Evolutionary conservation across 2,888 invertebrate species (phyloP).

Genomic region (Drosophila yooni): DNA sequence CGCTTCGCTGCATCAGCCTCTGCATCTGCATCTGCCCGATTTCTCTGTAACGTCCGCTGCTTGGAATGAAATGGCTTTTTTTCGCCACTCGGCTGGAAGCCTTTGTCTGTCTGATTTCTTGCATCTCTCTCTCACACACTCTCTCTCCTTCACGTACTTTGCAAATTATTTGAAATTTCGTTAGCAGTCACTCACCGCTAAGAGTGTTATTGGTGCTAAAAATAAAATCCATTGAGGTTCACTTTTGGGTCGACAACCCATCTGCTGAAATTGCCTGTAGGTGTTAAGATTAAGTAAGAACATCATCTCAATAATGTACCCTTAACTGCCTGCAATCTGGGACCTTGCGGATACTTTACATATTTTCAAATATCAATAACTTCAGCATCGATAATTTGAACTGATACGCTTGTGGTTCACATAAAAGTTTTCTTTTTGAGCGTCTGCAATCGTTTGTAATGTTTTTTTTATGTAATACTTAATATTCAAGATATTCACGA

Average conservation of each 20-base stretch:
- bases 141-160: neutral
- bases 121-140: neutral
- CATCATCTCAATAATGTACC: constrained; percentile 1
- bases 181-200: neutral
- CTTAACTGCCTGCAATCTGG: neutral
- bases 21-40: constrained; percentile 8
- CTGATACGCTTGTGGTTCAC: neutral
- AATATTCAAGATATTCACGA: neutral
- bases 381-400: neutral
- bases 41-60: neutral
- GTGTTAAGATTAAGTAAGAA: constrained; percentile 1
- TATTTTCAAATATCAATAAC: neutral
- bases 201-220: neutral
- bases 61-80: constrained; percentile 50
- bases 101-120: constrained; percentile 52
- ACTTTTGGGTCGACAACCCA: neutral
- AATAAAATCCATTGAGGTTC: constrained; percentile 5
- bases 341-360: neutral
- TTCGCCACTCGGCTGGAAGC: constrained; percentile 40
- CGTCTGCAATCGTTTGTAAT: neutral
- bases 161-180: constrained; percentile 29
- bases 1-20: constrained; percentile 6
- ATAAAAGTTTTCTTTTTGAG: neutral
- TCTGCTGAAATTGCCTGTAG: neutral
- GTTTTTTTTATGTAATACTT: neutral